Evolutionary conservation across 2,888 invertebrate genomes (phyloP), one percentile per base, ranked within the genome.

Genomic region (Callyntrura sp.): DNA sequence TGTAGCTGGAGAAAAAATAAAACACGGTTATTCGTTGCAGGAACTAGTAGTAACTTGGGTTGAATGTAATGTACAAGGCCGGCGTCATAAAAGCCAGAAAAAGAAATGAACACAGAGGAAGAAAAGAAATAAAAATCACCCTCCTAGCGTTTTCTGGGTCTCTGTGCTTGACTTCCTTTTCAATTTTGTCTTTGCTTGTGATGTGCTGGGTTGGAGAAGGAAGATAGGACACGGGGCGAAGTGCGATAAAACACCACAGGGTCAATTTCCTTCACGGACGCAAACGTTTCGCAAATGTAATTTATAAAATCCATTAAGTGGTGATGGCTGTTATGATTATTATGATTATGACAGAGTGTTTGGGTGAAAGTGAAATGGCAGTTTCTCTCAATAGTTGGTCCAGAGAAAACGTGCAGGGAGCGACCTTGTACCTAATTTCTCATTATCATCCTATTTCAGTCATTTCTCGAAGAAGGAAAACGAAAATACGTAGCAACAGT

Each of bases 321-420:
- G 51, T 51, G n/a, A 60, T 60, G 65, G 28, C 28, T n/a, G 35
- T 35, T 35, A 60, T 60, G 65, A 65, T 65, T n/a, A 65, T 65
- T n/a, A 65, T 28, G n/a, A 23, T 35, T 35, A 35, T 60, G 17
- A 57, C 17, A 60, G n/a, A n/a, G 23, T 23, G 20, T 35, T 35
- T 2, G 35, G 6, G 35, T 2, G 35, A 35, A 35, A 35, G 35
- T 20, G 23, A 23, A 23, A 55, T 55, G 11, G 35, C 35, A 35
- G 35, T 35, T 60, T 60, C n/a, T 60, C 60, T 60, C 60, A 60
- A 23, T 23, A 60, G 35, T 35, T 35, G 60, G 60, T 20, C 60
- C 5, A 60, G 60, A 20, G 23, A n/a, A n/a, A 35, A 35, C 17
- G 57, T 6, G 17, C n/a, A 17, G 17, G 17, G n/a, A 60, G 55